Percentiles rank a stretch among this genome's conserved stretches.
These are phyloP conservation scores for Pseudonaja textilis DNA, from an alignment of 2,113 vertebrate species.

Conservation along the genomic window DNA sequence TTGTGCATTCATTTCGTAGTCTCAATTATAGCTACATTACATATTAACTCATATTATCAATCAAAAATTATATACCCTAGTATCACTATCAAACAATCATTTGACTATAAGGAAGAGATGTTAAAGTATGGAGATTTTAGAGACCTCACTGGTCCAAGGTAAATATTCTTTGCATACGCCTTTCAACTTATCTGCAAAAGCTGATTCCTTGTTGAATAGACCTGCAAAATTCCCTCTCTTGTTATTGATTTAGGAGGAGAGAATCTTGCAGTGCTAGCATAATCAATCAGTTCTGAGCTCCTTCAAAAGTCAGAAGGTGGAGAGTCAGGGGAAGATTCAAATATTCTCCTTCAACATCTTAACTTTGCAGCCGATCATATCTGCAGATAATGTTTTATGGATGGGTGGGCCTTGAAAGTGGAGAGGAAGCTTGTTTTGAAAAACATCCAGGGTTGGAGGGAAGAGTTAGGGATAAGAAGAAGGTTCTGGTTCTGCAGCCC, in stretches of 20 bases:
- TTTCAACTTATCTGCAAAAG: background rate
- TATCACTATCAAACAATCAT: too few species aligned
- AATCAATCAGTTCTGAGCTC: background rate
- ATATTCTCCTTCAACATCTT: background rate
- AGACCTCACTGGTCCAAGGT: background rate
- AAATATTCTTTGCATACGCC: background rate
- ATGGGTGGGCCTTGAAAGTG: background rate
- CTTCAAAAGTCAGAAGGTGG: background rate
- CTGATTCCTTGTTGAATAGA: background rate
- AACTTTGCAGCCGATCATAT: background rate
- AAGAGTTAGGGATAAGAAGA: background rate
- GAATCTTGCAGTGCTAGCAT: background rate
- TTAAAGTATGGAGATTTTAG: background rate
- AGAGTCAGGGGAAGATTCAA: background rate
- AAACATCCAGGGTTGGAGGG: background rate
- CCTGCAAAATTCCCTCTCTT: background rate
- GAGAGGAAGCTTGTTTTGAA: background rate
- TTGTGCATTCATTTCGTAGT: too few species aligned
- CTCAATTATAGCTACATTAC: too few species aligned
- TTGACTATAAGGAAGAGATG: background rate
- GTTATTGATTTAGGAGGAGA: background rate
- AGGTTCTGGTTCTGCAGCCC: background rate
- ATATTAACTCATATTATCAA: too few species aligned
- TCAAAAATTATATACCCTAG: too few species aligned
- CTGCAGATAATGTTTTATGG: constrained; percentile 19